Percentiles rank a stretch among this genome's conserved stretches.
These are phyloP conservation scores for Berghia stephanieae DNA, from an alignment of 1,140 invertebrate genomes.

Conservation along the genomic window DNA sequence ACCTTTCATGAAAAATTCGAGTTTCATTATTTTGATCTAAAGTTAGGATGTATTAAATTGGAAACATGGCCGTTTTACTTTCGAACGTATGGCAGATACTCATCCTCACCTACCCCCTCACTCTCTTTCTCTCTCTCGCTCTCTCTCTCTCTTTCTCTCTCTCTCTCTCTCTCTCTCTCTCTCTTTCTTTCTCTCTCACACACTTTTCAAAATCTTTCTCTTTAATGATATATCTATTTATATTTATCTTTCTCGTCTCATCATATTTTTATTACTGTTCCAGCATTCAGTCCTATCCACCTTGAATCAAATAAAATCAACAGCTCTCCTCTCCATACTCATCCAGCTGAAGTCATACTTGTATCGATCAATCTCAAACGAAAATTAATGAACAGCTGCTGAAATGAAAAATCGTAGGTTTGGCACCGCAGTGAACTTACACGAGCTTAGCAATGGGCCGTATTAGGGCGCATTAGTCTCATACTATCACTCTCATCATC, in stretches of 20 bases:
- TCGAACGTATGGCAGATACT: not conserved
- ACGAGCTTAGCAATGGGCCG: no score
- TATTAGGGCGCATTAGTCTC: no score
- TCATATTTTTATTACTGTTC: not conserved
- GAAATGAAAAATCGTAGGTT: no score
- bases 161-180: not conserved
- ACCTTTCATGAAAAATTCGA: slow-evolving; percentile 16
- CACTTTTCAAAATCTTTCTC: not conserved
- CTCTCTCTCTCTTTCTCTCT: not conserved
- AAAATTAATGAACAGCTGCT: no score
- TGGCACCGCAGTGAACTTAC: no score
- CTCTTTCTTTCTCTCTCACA: not conserved
- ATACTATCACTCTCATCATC: no score
- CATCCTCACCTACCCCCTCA: slow-evolving; percentile 5
- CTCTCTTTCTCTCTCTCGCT: not conserved
- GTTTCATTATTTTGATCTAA: not conserved
- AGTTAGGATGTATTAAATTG: slow-evolving; percentile 15
- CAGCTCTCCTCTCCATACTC: not conserved
- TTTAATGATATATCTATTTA: not conserved
- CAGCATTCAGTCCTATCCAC: not conserved
- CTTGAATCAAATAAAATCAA: not conserved
- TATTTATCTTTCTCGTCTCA: not conserved
- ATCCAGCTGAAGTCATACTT: not conserved
- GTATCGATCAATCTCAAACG: not conserved
- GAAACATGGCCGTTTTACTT: not conserved